A percentile compares a stretch with the other conserved stretches of the same genome.
Evolutionary conservation across 2,888 invertebrate genomes (phyloP).

Genomic region (Teleogryllus oceanicus): DNA sequence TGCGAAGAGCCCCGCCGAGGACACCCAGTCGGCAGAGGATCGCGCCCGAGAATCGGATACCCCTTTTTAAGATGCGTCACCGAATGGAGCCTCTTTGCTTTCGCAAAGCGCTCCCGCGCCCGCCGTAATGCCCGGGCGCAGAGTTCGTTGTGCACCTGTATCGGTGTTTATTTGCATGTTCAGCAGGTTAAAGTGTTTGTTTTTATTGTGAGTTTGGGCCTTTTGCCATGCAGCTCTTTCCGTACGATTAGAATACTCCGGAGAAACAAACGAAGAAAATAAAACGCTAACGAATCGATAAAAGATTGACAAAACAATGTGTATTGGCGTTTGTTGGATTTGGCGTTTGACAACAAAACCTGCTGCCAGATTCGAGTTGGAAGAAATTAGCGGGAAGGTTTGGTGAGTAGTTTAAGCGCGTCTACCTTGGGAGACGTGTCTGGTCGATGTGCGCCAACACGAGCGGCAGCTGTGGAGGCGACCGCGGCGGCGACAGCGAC

Average conservation of each 20-base stretch:
- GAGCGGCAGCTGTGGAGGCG: not conserved
- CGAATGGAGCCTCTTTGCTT: not conserved
- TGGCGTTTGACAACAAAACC: not conserved
- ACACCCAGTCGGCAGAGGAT: not conserved
- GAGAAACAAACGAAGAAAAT: not conserved
- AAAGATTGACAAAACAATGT: conserved; percentile 18
- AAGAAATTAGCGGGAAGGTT: not conserved
- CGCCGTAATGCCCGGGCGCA: not conserved
- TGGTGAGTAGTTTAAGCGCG: not conserved
- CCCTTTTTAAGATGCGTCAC: not conserved
- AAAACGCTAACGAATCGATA: conserved; percentile 12
- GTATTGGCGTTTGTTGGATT: not conserved
- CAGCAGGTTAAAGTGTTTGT: not conserved
- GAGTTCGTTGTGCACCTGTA: not conserved
- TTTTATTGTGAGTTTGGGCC: not conserved
- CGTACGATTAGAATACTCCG: not conserved
- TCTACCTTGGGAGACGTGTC: not conserved
- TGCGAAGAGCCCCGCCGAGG: no score
- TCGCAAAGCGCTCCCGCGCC: no score
- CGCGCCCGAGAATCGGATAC: not conserved
- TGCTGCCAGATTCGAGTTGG: not conserved
- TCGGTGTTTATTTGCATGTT: conserved; percentile 18
- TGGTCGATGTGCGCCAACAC: not conserved
- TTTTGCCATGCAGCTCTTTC: not conserved
- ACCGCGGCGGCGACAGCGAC: no score